Evolutionary conservation across 2,113 vertebrate genomes (phyloP).

Genomic region (Sus scrofa): DNA sequence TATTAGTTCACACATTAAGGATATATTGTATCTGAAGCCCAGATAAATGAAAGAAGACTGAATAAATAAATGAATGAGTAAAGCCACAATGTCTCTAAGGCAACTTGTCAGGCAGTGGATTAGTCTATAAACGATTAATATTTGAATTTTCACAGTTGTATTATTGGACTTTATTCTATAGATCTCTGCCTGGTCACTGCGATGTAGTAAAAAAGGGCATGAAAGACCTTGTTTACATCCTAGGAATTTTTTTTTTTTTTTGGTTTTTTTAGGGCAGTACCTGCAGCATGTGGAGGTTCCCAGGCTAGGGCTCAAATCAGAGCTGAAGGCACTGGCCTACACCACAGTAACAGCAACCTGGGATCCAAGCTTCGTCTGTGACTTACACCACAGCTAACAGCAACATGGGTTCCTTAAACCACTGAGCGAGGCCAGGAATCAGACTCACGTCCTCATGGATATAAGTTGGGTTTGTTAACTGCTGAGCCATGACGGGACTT

Average conservation of each 20-base stretch:
- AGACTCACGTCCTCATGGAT: too few species aligned
- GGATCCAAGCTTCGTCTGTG: too few species aligned
- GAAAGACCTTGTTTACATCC: background rate
- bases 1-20: background rate
- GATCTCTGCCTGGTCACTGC: background rate
- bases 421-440: too few species aligned
- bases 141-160: slow-evolving; percentile 30
- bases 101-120: background rate
- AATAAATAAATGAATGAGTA: background rate
- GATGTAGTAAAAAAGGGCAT: background rate
- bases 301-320: too few species aligned
- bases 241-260: background rate
- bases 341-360: too few species aligned
- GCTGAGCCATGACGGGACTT: too few species aligned
- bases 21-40: background rate
- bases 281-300: too few species aligned
- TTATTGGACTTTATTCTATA: background rate
- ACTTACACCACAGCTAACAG: too few species aligned
- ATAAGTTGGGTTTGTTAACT: too few species aligned
- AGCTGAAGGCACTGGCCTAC: too few species aligned
- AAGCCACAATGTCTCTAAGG: background rate
- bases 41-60: background rate
- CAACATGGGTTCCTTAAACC: too few species aligned
- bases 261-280: too few species aligned
- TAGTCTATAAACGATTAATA: slow-evolving; percentile 13